These are phyloP conservation scores for Cynopterus sphinx DNA, from an alignment of 2,797 vertebrate genomes.

Conservation along the genomic window DNA sequence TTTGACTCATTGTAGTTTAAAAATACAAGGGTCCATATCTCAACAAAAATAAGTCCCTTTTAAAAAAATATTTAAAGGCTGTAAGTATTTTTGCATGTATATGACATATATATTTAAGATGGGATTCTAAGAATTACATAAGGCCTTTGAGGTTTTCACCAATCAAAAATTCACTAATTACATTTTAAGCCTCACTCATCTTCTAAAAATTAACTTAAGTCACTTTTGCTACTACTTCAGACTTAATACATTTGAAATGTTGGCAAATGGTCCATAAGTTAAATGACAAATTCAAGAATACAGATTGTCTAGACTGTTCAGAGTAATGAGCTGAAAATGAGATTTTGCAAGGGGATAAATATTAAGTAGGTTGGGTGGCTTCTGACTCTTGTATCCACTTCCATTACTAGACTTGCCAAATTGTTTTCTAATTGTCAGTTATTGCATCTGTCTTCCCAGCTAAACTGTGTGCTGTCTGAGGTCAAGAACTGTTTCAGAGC, in stretches of 20 bases:
- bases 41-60: neutral
- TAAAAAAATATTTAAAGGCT: neutral
- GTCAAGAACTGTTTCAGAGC: conserved; percentile 37
- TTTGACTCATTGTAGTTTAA: neutral
- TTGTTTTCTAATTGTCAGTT: conserved; percentile 5
- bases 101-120: neutral
- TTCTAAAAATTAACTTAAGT: neutral
- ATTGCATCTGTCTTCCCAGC: neutral
- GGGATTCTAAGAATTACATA: neutral
- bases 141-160: neutral
- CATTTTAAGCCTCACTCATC: neutral
- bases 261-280: conserved; percentile 43
- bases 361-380: conserved; percentile 18
- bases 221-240: neutral
- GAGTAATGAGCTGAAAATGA: conserved; percentile 42
- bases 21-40: neutral
- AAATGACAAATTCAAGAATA: conserved; percentile 57
- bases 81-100: neutral
- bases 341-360: conserved; percentile 23
- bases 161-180: conserved; percentile 39
- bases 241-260: conserved; percentile 32
- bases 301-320: conserved; percentile 46
- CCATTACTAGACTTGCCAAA: conserved; percentile 31
- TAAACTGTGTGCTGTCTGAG: conserved; percentile 30
- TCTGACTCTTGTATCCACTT: conserved; percentile 32